These are phyloP conservation scores for Aplodontia rufa DNA, from an alignment of 2,113 vertebrate genomes.

Conservation along the genomic window DNA sequence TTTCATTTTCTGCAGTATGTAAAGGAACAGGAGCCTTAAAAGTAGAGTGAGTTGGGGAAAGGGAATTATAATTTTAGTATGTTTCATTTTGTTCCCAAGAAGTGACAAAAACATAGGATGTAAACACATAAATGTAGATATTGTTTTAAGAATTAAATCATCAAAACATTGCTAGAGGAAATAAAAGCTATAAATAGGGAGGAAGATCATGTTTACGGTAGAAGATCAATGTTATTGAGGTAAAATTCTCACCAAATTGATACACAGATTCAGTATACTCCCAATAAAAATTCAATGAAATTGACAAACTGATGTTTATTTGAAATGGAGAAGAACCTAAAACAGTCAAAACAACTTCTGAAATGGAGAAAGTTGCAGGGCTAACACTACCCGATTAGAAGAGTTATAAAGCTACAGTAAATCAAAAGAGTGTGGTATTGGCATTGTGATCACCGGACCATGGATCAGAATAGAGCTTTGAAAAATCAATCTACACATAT, in stretches of 20 bases:
- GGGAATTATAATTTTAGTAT: background rate
- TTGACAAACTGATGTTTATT: background rate
- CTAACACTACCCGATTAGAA: too few species aligned
- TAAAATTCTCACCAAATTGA: background rate
- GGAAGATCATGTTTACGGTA: background rate
- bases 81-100: background rate
- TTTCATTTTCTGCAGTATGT: background rate
- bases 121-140: background rate
- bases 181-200: background rate
- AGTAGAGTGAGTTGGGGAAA: background rate
- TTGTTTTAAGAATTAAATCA: background rate
- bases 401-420: background rate
- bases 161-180: background rate
- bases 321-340: background rate
- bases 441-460: background rate
- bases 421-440: background rate
- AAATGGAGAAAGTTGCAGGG: background rate
- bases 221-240: background rate
- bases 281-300: background rate
- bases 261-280: background rate
- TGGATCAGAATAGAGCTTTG: background rate
- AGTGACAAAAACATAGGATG: background rate
- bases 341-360: background rate
- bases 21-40: background rate
- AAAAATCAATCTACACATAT: background rate